Percentiles rank a stretch among this genome's conserved stretches.
Conservation (phyloP, 2,113 vertebrate genomes). For the Burhinus bistriatus region DNA sequence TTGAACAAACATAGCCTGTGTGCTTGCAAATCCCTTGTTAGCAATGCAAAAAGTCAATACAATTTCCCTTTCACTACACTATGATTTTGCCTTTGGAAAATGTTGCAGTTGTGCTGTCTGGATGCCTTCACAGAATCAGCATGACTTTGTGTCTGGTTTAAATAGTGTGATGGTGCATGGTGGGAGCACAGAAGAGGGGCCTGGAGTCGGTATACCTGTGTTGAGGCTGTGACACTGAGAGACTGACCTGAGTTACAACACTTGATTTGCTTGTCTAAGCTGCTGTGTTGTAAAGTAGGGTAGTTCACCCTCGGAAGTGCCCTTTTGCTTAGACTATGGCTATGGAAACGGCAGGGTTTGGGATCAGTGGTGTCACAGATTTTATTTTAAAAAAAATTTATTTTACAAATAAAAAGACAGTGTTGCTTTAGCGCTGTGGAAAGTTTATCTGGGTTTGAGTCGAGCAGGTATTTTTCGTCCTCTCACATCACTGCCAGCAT, state of each 20-base stretch:
- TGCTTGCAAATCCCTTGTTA: slow-evolving; percentile 57
- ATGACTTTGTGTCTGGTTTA: slow-evolving; percentile 46
- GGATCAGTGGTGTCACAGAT: not conserved
- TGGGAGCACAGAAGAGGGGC: not conserved
- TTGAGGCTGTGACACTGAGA: not conserved
- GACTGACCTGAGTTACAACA: not conserved
- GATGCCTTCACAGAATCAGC: slow-evolving; percentile 41
- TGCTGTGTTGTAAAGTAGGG: not conserved
- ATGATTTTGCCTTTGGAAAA: slow-evolving; percentile 54
- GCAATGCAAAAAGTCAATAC: slow-evolving; percentile 29
- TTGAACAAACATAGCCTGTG: slow-evolving; percentile 50
- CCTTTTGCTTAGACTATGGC: not conserved
- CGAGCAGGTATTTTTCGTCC: not conserved
- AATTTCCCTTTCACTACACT: slow-evolving; percentile 46
- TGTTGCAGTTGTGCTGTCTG: slow-evolving; percentile 46
- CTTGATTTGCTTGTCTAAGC: not conserved
- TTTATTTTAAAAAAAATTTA: not conserved
- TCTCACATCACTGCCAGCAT: not conserved
- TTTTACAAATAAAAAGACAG: not conserved
- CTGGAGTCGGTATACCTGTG: not conserved
- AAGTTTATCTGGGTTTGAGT: not conserved
- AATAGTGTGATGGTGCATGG: not conserved
- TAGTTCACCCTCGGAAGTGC: not conserved
- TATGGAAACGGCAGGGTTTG: not conserved
- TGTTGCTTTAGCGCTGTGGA: not conserved